Base-by-base conservation (phyloP, 2,888 invertebrate genomes). In the Sinodicranocentrus sp. region DNA sequence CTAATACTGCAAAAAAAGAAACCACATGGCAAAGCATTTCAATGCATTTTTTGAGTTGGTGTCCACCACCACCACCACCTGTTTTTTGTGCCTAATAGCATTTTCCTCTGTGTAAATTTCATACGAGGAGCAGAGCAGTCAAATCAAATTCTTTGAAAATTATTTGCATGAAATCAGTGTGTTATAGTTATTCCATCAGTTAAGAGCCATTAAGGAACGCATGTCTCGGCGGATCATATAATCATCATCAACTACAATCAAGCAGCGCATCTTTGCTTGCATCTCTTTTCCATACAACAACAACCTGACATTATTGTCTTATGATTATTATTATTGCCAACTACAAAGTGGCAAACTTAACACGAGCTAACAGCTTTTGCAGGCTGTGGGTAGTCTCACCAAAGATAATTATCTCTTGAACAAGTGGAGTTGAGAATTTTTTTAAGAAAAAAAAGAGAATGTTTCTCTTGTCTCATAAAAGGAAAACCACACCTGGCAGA, bases 401-500 rank as follows among this genome's bases (percentile, higher is more conserved):
- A 5, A 13, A n/a, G n/a, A n/a, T 5, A 52, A 13, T 52, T 52
- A 52, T 17, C 10, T n/a, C 10, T 13, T 52, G 52, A 52, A 52
- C 13, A 17, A 52, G 5, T 13, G n/a, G n/a, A 17, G 6, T 13
- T 52, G 10, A 17, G 3, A n/a, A 23, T 6, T 59, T 23, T 59
- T 59, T 59, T 25, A 26, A 59, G 13, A 26, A 13, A 59, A 3
- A n/a, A 19, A 19, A 52, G 8, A 52, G 1, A 6, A 21, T 3
- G n/a, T 23, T 6, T 26, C 19, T 59, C 33, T 28, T 63, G 63
- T 33, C 17, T 63, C 33, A 63, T 63, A 71, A 57, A 61, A 21
- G 17, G 39, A 17, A 71, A 80, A 73, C 52, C 80, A 80, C 73
- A 80, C 80, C 80, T 80, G 80, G 57, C 80, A 80, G n/a, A 80